Conservation (phyloP, 2,797 vertebrate genomes). For the Phrynocephalus forsythii region DNA sequence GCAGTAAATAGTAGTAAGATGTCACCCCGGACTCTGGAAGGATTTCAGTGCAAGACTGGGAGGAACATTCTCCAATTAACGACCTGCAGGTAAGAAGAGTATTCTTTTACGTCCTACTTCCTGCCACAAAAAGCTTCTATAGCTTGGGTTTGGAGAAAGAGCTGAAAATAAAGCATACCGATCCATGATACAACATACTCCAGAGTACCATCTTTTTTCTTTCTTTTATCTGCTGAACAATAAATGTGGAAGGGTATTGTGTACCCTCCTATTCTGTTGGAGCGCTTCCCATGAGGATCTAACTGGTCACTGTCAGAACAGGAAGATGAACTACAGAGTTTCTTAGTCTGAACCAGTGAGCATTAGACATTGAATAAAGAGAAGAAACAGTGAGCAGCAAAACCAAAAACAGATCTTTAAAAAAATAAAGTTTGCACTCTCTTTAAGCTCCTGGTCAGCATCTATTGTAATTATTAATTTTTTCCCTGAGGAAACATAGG, state of each 20-base stretch:
- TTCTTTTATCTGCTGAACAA: neutral
- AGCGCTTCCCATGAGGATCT: neutral
- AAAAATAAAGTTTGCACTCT: neutral
- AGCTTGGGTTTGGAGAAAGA: too few species aligned
- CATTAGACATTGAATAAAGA: neutral
- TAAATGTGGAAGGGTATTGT: neutral
- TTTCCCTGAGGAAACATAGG: neutral
- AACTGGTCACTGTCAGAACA: neutral
- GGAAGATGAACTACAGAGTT: neutral
- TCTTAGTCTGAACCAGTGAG: neutral
- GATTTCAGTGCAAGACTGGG: too few species aligned
- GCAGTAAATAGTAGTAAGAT: too few species aligned
- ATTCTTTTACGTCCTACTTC: too few species aligned
- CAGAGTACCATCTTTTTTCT: neutral
- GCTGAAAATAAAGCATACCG: too few species aligned
- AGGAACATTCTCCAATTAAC: too few species aligned
- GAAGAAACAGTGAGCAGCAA: neutral
- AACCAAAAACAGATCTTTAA: neutral
- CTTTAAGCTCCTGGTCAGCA: neutral
- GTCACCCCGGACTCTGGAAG: too few species aligned
- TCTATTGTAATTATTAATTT: slow-evolving; percentile 1
- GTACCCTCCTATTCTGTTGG: neutral
- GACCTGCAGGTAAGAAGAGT: too few species aligned
- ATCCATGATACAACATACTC: neutral
- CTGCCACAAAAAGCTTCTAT: too few species aligned